Evolutionary conservation across 2,888 invertebrate genomes (phyloP).

Genomic region (Tinea pellionella): DNA sequence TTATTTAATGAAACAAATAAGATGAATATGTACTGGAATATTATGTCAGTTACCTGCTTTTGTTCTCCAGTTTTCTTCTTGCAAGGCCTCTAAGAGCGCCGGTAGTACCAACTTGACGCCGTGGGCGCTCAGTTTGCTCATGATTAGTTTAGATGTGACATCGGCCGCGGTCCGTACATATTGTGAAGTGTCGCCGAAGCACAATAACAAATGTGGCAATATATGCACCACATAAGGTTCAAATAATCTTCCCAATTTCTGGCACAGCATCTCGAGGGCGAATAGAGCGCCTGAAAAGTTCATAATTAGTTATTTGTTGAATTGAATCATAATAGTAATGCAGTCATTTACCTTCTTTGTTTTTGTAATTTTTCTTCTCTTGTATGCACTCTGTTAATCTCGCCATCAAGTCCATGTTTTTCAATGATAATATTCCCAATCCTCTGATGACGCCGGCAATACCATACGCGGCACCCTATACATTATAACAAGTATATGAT

Average conservation of each 20-base stretch:
- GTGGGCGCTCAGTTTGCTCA: constrained; percentile 94
- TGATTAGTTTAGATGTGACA: constrained; percentile 95
- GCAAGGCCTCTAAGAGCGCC: constrained; percentile 89
- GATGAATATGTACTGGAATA: too few relatives aligned
- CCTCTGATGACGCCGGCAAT: constrained; percentile 97
- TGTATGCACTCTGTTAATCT: constrained; percentile 93
- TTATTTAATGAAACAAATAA: neutral
- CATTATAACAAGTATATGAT: too few relatives aligned
- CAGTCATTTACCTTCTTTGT: constrained; percentile 79
- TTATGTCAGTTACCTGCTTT: constrained; percentile 88
- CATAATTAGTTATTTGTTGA: too few relatives aligned
- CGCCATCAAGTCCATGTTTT: constrained; percentile 96
- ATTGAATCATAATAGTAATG: too few relatives aligned
- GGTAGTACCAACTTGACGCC: constrained; percentile 98
- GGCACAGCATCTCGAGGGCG: constrained; percentile 97
- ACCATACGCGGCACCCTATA: constrained; percentile 94
- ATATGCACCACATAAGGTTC: constrained; percentile 99
- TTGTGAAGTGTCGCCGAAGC: constrained; percentile 96
- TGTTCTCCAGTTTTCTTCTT: constrained; percentile 99
- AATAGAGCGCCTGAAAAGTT: constrained; percentile 88
- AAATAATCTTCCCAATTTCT: constrained; percentile 94
- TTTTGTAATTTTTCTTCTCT: constrained; percentile 95
- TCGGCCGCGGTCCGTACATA: constrained; percentile 97
- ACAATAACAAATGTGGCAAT: constrained; percentile 91
- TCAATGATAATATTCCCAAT: constrained; percentile 93